Conservation (phyloP, 2,888 invertebrate species). For the Anthophora plumipes region DNA sequence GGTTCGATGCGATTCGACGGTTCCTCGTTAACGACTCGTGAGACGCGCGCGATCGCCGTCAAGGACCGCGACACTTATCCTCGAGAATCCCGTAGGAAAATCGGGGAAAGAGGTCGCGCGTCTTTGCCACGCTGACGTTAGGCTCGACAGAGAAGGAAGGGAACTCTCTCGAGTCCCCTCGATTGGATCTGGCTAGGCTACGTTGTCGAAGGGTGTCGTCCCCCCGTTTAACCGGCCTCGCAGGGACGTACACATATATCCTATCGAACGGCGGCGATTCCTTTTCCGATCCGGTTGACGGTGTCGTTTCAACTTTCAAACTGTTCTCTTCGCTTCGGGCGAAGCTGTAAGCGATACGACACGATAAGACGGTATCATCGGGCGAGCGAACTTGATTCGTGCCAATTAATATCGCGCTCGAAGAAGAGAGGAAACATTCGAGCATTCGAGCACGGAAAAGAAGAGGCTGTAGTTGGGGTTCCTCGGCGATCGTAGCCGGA, state of each 20-base stretch:
- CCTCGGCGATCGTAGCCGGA: too few species aligned
- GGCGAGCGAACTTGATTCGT: too few species aligned
- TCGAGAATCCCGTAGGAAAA: not conserved
- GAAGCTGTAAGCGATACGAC: too few species aligned
- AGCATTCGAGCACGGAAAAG: too few species aligned
- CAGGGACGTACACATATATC: conserved; percentile 33
- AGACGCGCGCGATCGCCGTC: not conserved
- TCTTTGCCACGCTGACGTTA: not conserved
- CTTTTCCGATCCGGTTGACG: not conserved
- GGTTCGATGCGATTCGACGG: not conserved
- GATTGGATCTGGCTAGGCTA: conserved; percentile 41
- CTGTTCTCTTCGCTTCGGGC: too few species aligned
- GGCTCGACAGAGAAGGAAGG: conserved; percentile 11
- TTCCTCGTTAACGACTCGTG: not conserved
- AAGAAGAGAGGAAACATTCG: too few species aligned
- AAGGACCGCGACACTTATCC: not conserved
- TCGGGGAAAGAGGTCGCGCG: not conserved
- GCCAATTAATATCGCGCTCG: too few species aligned
- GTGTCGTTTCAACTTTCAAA: too few species aligned
- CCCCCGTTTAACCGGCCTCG: conserved; percentile 4
- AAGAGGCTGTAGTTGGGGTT: too few species aligned
- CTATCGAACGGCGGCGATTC: not conserved
- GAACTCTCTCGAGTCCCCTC: conserved; percentile 44
- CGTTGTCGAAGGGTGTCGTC: conserved; percentile 42
- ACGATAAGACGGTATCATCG: too few species aligned